Evolutionary conservation across 2,888 invertebrate genomes (phyloP).

Genomic region (Gerosis bhagava): DNA sequence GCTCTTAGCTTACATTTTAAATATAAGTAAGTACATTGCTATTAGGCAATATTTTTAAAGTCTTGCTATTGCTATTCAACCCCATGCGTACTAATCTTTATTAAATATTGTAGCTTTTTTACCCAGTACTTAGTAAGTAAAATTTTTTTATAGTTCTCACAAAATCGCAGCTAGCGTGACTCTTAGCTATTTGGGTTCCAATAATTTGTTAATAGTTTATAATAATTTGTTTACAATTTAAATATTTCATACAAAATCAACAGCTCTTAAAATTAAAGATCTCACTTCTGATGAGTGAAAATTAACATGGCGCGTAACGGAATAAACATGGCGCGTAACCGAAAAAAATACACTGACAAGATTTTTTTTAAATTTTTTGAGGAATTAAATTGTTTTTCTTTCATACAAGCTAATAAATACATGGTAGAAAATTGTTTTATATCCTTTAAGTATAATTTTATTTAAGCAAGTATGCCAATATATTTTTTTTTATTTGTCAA

Average conservation of each 20-base stretch:
- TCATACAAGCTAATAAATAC: too few relatives aligned
- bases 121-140: constrained; percentile 58
- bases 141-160: constrained; percentile 40
- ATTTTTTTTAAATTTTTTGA: too few relatives aligned
- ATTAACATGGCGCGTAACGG: too few relatives aligned
- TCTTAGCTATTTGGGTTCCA: constrained; percentile 1
- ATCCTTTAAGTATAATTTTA: neutral
- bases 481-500: too few relatives aligned
- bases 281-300: too few relatives aligned
- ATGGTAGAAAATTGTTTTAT: too few relatives aligned
- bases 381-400: too few relatives aligned
- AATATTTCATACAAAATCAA: too few relatives aligned
- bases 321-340: too few relatives aligned
- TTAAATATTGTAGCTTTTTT: constrained; percentile 72
- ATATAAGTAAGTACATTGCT: constrained; percentile 56
- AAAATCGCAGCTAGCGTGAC: constrained; percentile 4
- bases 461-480: neutral
- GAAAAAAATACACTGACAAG: too few relatives aligned
- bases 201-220: neutral
- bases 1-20: constrained; percentile 54
- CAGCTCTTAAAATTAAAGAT: too few relatives aligned
- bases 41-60: constrained; percentile 67
- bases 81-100: constrained; percentile 54
- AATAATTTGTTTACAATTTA: neutral
- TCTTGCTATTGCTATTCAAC: constrained; percentile 52